A percentile compares a stretch with the other conserved stretches of the same genome.
Conservation (phyloP, 2,888 invertebrate genomes). For the Terebella lapidaria region DNA sequence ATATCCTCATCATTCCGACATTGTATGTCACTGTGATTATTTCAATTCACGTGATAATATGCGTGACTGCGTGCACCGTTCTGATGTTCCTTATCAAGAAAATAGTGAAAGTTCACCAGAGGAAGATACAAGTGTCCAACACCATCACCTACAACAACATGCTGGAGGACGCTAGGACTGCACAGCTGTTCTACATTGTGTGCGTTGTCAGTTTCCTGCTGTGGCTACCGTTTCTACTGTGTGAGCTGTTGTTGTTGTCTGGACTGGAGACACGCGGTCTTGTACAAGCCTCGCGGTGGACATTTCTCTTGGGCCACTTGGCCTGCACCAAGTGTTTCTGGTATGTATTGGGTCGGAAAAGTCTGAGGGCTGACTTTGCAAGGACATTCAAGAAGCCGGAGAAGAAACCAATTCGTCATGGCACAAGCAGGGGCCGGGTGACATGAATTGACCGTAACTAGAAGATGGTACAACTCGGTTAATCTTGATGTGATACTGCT, state of each 20-base stretch:
- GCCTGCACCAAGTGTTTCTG: slow-evolving; percentile 6
- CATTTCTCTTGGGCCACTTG: slow-evolving; percentile 11
- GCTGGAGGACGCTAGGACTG: slow-evolving; percentile 9
- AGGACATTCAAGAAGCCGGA: neutral
- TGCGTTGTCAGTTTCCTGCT: neutral
- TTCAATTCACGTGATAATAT: neutral
- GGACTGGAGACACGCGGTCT: neutral
- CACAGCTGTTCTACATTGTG: slow-evolving; percentile 3
- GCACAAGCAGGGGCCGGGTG: too few species aligned
- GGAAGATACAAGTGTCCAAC: slow-evolving; percentile 20
- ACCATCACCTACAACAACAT: slow-evolving; percentile 17
- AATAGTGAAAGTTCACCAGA: slow-evolving; percentile 12
- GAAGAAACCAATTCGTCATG: neutral
- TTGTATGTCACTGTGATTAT: neutral
- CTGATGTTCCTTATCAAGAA: slow-evolving; percentile 1
- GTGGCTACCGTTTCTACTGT: slow-evolving; percentile 9
- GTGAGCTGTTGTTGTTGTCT: neutral
- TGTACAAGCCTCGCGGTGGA: neutral
- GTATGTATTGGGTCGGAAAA: neutral
- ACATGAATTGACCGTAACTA: too few species aligned
- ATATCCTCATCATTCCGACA: slow-evolving; percentile 4
- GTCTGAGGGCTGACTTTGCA: slow-evolving; percentile 1
- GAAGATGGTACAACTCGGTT: too few species aligned
- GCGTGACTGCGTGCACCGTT: neutral
- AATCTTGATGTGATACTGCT: too few species aligned